Evolutionary conservation across 2,797 vertebrate species (phyloP), one percentile per base, ranked within the genome.

Genomic region (Myiotriccus ornatus): DNA sequence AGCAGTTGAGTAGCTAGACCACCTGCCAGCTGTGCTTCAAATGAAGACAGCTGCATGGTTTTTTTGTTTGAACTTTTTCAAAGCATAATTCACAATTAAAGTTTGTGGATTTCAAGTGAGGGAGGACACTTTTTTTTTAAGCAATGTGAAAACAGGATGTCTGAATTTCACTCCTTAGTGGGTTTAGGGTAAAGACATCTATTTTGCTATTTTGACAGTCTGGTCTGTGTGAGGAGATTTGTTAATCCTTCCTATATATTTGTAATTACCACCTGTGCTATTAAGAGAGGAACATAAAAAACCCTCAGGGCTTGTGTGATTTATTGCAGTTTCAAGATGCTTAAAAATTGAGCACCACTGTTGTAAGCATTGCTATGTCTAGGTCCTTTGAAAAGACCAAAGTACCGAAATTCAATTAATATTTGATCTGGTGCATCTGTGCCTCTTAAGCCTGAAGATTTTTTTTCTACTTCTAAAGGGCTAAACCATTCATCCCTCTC

Each of bases 401-500:
- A 73, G 75, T 69, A n/a, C 28, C 55, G 69, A 76, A 79, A 87
- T 57, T 84, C 47, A 76, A 73, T 87, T 76, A 87, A 84, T 62
- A 21, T 43, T 81, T 92, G 47, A 65, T 89, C 56, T 82, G 25
- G 24, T 76, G 63, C 74, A 93, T 68, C 79, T 86, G 78, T 84
- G 47, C 37, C 14, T 20, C 55, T 63, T 86, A 78, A 90, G 37
- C 35, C 57, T 78, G 39, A 70, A 73, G 73, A 84, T 7, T 67
- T 89, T 70, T 89, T 70, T 22, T 20, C 39, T 57, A 6, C 35
- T 81, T 84, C 12, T 44, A 47, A 91, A 90, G 23, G 41, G 44
- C 70, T 93, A 55, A 83, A n/a, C 50, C 11, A 44, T 88, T 91
- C 59, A 87, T 93, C 67, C 74, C 56, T 95, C 87, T 93, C 9